Evolutionary conservation across 2,797 vertebrate species (phyloP).

Genomic region (Lepilemur ruficaudatus): DNA sequence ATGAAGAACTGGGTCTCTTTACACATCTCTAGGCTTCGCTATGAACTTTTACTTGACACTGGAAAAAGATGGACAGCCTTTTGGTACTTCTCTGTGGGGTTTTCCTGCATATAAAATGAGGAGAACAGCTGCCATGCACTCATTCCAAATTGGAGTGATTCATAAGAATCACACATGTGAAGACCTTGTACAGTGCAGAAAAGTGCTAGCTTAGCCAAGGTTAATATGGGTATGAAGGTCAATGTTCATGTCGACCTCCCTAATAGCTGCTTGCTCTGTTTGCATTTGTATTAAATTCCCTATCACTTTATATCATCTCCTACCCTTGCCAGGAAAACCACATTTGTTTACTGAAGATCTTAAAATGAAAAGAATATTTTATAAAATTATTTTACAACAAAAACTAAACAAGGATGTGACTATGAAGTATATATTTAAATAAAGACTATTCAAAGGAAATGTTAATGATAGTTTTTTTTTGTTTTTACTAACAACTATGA

Average conservation of each 20-base stretch:
- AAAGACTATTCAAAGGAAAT: not conserved
- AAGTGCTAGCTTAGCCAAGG: slow-evolving; percentile 39
- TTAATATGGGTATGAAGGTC: slow-evolving; percentile 12
- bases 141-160: slow-evolving; percentile 40
- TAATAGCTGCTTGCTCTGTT: not conserved
- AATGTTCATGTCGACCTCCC: not conserved
- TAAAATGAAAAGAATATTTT: not conserved
- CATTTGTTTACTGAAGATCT: not conserved
- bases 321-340: not conserved
- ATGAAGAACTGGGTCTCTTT: not conserved
- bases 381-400: not conserved
- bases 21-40: not conserved
- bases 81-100: not conserved
- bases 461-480: not conserved
- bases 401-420: not conserved
- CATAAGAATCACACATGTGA: not conserved
- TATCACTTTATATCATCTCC: not conserved
- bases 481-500: not conserved
- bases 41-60: slow-evolving; percentile 25
- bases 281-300: not conserved
- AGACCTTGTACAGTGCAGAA: not conserved
- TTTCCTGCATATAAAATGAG: slow-evolving; percentile 6
- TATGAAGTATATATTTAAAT: not conserved
- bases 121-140: slow-evolving; percentile 33
- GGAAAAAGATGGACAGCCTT: not conserved